Evolutionary conservation across 2,797 vertebrate genomes (phyloP).

Genomic region (Cossypha niveicapilla): DNA sequence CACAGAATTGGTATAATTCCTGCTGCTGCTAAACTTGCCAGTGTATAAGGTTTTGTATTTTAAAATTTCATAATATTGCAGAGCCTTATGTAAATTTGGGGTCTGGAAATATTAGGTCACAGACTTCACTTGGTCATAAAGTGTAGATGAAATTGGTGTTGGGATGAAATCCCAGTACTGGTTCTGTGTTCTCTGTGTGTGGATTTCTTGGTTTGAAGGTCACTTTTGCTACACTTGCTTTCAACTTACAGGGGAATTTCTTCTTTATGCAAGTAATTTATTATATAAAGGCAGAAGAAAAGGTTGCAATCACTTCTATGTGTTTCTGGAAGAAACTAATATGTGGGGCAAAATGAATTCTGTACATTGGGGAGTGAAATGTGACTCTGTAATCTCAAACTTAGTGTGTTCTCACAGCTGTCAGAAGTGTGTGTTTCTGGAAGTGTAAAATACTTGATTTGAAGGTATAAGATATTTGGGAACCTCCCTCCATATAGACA

Average conservation of each 20-base stretch:
- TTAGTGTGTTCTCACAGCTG: background rate
- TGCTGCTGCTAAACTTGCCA: background rate
- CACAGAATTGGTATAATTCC: background rate
- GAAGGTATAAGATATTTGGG: background rate
- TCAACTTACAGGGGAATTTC: background rate
- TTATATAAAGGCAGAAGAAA: background rate
- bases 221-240: background rate
- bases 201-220: background rate
- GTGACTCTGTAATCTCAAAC: background rate
- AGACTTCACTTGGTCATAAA: background rate
- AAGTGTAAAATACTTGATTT: background rate
- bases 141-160: background rate
- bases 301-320: background rate
- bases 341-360: background rate
- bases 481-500: rapidly evolving
- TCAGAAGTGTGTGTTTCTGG: background rate
- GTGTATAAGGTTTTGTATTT: background rate
- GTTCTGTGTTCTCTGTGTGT: background rate
- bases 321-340: background rate
- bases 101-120: background rate
- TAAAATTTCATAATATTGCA: background rate
- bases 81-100: background rate
- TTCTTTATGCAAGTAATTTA: background rate
- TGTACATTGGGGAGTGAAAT: background rate
- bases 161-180: background rate